Conservation (phyloP, 2,888 invertebrate genomes). For the Stenotaenia linearis region DNA sequence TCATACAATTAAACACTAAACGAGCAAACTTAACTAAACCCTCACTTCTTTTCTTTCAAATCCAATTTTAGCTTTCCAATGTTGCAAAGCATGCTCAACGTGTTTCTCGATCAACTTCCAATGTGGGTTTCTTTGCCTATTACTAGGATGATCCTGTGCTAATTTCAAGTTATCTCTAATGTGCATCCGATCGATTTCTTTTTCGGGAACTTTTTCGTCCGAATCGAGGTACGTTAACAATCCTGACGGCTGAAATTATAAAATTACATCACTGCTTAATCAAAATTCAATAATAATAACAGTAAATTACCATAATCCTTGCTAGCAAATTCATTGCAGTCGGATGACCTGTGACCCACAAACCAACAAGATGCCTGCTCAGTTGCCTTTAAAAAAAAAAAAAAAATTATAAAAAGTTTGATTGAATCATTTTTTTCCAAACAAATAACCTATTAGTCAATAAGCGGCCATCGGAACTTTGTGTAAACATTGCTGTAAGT, state of each 20-base stretch:
- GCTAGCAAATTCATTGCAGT: slow-evolving; percentile 79
- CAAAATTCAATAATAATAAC: not conserved
- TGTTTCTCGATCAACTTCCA: slow-evolving; percentile 57
- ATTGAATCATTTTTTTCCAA: too few species aligned
- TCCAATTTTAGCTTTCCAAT: slow-evolving; percentile 63
- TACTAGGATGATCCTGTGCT: slow-evolving; percentile 70
- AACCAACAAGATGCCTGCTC: slow-evolving; percentile 84
- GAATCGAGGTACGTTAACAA: slow-evolving; percentile 84
- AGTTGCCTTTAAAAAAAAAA: too few species aligned
- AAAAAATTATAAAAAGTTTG: too few species aligned
- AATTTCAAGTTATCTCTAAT: slow-evolving; percentile 86
- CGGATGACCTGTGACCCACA: slow-evolving; percentile 94
- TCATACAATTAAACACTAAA: not conserved
- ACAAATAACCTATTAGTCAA: slow-evolving; percentile 76
- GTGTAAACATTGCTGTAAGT: slow-evolving; percentile 79
- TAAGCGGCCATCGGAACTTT: slow-evolving; percentile 68
- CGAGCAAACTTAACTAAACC: not conserved
- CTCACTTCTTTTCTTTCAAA: slow-evolving; percentile 48
- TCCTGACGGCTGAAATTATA: slow-evolving; percentile 78
- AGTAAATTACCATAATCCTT: slow-evolving; percentile 83
- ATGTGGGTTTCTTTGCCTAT: slow-evolving; percentile 62
- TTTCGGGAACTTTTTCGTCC: slow-evolving; percentile 68
- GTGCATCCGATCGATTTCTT: slow-evolving; percentile 53
- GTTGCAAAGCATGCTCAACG: slow-evolving; percentile 57
- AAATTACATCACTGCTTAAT: not conserved